phyloP scores from a whole-genome alignment of 2,888 invertebrate genomes.

The Reticulitermes lucifugus region DNA sequence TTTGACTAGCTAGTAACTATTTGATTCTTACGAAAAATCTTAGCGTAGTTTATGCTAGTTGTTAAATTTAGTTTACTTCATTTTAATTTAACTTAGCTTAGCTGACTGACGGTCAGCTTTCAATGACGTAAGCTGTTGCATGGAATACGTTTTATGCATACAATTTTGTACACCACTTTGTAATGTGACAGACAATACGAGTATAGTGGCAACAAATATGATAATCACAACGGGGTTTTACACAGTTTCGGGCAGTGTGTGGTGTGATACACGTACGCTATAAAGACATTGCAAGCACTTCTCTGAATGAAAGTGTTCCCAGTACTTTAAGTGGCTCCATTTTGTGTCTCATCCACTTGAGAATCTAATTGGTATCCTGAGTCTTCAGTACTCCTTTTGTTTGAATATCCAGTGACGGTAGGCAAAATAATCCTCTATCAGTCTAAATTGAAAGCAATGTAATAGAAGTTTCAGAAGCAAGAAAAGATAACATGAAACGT shows the following conservation, averaged over 20 bases:
- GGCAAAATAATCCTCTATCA: background rate
- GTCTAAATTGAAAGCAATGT: background rate
- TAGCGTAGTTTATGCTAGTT: too few species aligned
- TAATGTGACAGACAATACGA: too few species aligned
- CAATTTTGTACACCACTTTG: too few species aligned
- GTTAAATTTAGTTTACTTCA: too few species aligned
- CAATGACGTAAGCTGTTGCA: too few species aligned
- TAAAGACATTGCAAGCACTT: background rate
- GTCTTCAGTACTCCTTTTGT: background rate
- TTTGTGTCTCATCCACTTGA: slow-evolving; percentile 10
- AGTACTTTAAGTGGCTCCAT: background rate
- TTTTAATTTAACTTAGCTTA: too few species aligned
- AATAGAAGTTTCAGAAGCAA: background rate
- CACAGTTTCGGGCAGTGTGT: background rate
- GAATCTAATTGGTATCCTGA: slow-evolving; percentile 16
- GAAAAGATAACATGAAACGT: background rate
- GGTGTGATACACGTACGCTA: background rate
- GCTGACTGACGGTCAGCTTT: too few species aligned
- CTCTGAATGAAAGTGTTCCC: background rate
- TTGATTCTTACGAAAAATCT: too few species aligned
- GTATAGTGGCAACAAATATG: too few species aligned
- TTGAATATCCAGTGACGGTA: background rate
- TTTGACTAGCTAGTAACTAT: too few species aligned
- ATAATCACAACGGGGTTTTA: background rate
- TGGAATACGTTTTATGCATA: too few species aligned